Evolutionary conservation across 2,113 vertebrate species (phyloP).

Genomic region (Erythrocebus patas): DNA sequence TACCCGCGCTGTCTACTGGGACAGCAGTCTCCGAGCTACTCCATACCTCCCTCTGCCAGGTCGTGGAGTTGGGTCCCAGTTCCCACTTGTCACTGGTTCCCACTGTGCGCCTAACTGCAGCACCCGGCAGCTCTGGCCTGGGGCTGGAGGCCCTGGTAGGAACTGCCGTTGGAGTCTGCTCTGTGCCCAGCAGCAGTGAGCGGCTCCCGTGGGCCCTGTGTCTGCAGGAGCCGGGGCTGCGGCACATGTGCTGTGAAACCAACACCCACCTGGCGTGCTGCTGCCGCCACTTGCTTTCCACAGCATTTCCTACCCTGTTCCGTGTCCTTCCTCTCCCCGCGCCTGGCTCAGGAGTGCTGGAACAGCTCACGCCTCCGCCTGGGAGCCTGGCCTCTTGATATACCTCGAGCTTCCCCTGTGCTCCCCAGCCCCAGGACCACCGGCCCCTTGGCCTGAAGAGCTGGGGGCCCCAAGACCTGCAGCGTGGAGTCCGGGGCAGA

Average conservation of each 20-base stretch:
- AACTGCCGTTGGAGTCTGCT: not conserved
- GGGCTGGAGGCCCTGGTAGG: not conserved
- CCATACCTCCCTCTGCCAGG: not conserved
- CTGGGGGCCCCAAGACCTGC: not conserved
- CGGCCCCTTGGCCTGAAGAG: not conserved
- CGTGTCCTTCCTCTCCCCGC: not conserved
- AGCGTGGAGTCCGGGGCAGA: not conserved
- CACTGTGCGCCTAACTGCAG: not conserved
- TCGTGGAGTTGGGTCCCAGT: not conserved
- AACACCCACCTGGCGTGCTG: not conserved
- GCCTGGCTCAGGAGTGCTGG: not conserved
- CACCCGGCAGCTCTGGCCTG: not conserved
- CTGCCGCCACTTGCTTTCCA: not conserved
- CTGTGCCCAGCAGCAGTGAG: not conserved
- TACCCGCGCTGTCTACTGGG: not conserved
- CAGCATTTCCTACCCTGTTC: not conserved
- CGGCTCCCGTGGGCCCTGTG: not conserved
- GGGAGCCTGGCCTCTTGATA: slow-evolving; percentile 40
- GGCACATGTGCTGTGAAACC: not conserved
- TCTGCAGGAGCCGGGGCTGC: not conserved
- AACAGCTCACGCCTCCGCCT: not conserved
- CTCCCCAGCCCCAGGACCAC: not conserved
- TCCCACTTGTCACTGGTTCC: not conserved
- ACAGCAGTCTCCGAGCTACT: not conserved
- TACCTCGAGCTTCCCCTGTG: slow-evolving; percentile 55